Evolutionary conservation across 2,113 vertebrate genomes (phyloP).

Genomic region (Pampusana beccarii): DNA sequence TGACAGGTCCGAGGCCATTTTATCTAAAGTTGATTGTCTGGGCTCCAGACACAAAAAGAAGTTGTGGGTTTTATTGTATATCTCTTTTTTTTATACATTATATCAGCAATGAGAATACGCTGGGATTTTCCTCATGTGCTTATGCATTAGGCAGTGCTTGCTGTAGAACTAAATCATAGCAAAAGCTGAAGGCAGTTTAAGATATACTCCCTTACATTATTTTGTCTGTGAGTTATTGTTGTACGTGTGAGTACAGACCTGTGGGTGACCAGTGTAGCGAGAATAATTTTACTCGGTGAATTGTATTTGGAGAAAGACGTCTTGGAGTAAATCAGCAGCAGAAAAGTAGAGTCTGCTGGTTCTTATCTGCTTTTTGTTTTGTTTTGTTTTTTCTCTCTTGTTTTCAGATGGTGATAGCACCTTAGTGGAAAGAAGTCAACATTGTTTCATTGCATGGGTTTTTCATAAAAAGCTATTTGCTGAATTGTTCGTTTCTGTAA

Average conservation of each 20-base stretch:
- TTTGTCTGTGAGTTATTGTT: background rate
- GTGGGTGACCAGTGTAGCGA: background rate
- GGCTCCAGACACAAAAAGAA: background rate
- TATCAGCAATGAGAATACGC: background rate
- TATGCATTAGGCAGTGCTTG: background rate
- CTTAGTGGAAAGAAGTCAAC: background rate
- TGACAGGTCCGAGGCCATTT: background rate
- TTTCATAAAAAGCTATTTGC: background rate
- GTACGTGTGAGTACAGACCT: background rate
- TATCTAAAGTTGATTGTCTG: background rate
- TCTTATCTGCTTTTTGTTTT: background rate
- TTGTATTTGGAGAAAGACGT: background rate
- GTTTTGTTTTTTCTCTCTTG: background rate
- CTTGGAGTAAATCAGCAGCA: background rate
- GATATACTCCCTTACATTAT: background rate
- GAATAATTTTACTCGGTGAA: background rate
- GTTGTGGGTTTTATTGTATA: background rate
- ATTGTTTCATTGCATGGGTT: background rate
- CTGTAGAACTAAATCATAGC: background rate
- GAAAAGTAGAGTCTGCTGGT: background rate
- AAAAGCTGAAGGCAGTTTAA: accelerated
- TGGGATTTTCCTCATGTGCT: background rate
- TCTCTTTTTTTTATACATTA: background rate
- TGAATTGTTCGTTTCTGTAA: background rate
- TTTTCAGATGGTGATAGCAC: background rate